Evolutionary conservation across 1,140 invertebrate genomes (phyloP), one percentile per base, ranked within the genome.

Genomic region (Ctenoplectra terminalis): DNA sequence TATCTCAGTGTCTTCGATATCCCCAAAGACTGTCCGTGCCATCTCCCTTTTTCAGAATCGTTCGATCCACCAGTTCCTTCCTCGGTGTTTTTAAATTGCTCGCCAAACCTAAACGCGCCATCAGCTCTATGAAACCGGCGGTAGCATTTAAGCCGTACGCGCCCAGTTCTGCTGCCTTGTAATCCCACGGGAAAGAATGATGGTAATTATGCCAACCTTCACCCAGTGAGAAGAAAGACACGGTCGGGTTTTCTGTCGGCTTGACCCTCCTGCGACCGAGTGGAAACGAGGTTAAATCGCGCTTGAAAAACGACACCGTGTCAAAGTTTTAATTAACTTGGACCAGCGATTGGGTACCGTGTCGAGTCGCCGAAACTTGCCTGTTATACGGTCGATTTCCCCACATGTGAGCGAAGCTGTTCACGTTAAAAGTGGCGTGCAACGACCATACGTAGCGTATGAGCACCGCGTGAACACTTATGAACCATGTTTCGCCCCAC

Each of bases 341-440:
- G 29, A 43, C 17, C 4, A 15, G 37, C 31, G n/a, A 48, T 52
- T 15, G 15, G 17, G 43, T 15, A 20, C 11, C 4, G 20, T 9
- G 17, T 11, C 29, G 11, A n/a, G 37, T 4, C 11, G 20, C 17
- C 23, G 48, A 54, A 26, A 54, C 90, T 91, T 89, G 95, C 94
- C 84, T 94, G 84, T 95, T 97, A 90, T 98, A 98, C 0, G 97
- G 97, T 84, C 96, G 95, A 86, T 95, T 95, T 40, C 98, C 98
- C 94, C 95, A 97, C 84, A 97, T 95, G 90, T 98, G 97, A 31
- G 97, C 97, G 74, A 96, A 96, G 89, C 96, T 97, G 92, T 99
- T 99, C 46, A 99, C 98, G 9, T 96, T 94, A 97, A 98, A 99
- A 20, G 98, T 99, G 78, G 95, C 95, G 93, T 99, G 97, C 61